Conservation (phyloP, 2,888 invertebrate genomes). For the Parelbella ahira region DNA sequence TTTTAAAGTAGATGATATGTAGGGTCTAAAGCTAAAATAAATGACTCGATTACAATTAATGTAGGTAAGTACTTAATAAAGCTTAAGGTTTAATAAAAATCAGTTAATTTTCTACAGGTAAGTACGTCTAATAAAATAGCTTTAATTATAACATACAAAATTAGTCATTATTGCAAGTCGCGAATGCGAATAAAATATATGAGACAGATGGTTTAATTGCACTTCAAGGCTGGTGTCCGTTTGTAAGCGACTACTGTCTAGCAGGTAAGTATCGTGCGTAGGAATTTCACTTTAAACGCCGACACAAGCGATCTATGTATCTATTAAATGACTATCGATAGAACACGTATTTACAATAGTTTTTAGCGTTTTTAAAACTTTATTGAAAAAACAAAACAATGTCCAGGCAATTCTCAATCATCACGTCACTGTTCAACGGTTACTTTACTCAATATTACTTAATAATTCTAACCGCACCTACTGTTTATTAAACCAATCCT, state of each 20-base stretch:
- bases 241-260: conserved; percentile 8
- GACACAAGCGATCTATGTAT: conserved; percentile 14
- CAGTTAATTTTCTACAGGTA: too few relatives aligned
- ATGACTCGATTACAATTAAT: too few relatives aligned
- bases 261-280: conserved; percentile 6
- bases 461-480: conserved; percentile 5
- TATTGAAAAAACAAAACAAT: conserved; percentile 5
- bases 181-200: conserved; percentile 15
- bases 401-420: conserved; percentile 5
- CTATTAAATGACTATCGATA: conserved; percentile 11
- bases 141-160: conserved; percentile 16
- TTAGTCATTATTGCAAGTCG: conserved; percentile 11
- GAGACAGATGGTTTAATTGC: conserved; percentile 21
- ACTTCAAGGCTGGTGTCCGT: conserved; percentile 15
- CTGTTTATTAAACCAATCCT: conserved; percentile 39
- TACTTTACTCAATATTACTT: conserved; percentile 4
- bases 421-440: background rate
- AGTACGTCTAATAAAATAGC: too few relatives aligned
- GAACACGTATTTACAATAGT: conserved; percentile 22
- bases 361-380: background rate
- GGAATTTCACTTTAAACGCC: conserved; percentile 9
- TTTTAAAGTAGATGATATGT: too few relatives aligned
- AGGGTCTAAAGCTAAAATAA: too few relatives aligned
- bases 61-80: too few relatives aligned
- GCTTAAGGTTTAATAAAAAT: too few relatives aligned